phyloP scores from a whole-genome alignment of 1,140 invertebrate genomes.

The Danaus melanippus region DNA sequence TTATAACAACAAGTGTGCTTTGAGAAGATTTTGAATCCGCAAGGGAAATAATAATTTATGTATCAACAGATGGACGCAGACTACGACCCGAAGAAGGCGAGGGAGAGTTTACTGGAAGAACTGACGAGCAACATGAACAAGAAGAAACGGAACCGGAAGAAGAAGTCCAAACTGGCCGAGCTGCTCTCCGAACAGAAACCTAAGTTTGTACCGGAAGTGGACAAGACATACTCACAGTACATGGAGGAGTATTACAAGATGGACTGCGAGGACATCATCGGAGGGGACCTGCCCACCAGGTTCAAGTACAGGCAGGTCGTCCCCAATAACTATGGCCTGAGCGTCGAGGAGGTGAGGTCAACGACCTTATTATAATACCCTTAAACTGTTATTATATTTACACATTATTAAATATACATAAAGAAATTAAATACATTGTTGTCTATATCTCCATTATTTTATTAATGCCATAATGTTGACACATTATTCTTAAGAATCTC shows the following conservation, averaged over 20 bases:
- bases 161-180: constrained; percentile 80
- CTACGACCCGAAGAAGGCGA: constrained; percentile 76
- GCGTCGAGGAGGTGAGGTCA: constrained; percentile 84
- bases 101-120: constrained; percentile 73
- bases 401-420: no score
- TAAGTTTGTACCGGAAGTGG: constrained; percentile 82
- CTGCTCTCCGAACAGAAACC: constrained; percentile 82
- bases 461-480: no score
- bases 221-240: constrained; percentile 88
- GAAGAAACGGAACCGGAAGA: constrained; percentile 76
- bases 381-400: no score
- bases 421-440: no score
- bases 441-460: no score
- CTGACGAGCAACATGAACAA: constrained; percentile 72
- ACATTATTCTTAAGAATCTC: no score
- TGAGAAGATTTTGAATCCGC: no score
- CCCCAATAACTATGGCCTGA: constrained; percentile 94
- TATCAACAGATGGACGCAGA: constrained; percentile 87
- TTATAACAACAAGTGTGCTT: no score
- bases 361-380: no score
- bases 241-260: constrained; percentile 95
- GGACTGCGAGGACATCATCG: constrained; percentile 96
- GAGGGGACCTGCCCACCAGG: constrained; percentile 88
- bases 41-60: no score
- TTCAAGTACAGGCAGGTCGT: constrained; percentile 94